Base-by-base conservation (phyloP, 2,797 vertebrate genomes). In the Gallirallus australis region DNA sequence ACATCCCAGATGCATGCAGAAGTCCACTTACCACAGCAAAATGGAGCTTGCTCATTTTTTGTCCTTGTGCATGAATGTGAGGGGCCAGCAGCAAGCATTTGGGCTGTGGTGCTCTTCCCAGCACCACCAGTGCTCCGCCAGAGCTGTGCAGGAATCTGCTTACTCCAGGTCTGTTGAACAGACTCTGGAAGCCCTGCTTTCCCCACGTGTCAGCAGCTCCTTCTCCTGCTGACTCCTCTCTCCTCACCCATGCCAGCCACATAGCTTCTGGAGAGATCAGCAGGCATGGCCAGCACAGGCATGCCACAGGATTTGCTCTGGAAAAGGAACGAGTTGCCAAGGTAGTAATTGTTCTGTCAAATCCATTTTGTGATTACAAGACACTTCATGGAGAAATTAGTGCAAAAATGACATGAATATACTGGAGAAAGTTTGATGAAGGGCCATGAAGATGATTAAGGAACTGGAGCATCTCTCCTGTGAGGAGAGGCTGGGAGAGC, bases 291-390 rank as follows among this genome's bases (percentile, higher is more conserved):
- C 23, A 53, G 31, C 20, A 53, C 23, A 27, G 50, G 31, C 7
- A n/a, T 0, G 1, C 61, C 6, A 0, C 6, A 3, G 33, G 39
- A 39, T 47, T 40, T 0, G 1, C 23, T 33, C 28, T 31, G 57
- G 28, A 50, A 57, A 53, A 17, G 31, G 33, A 64, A 31, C 56
- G 6, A 13, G 12, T 42, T 60, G 21, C 57, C 13, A 24, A 60
- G 7, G 28, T 11, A 42, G 7, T 52, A 53, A 21, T 59, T 57
- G 25, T 57, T 73, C 42, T 53, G 35, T 30, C 40, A 39, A 24
- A 68, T 45, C 28, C 42, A 9, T 78, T 3, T 50, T 68, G 39
- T 54, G 45, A 30, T 69, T 69, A 48, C 48, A 64, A 33, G 20
- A 53, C 15, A 3, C 18, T 54, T 31, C 19, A 23, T 2, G 3